Conservation (phyloP, 2,888 invertebrate genomes). For the Ochropacha duplaris region DNA sequence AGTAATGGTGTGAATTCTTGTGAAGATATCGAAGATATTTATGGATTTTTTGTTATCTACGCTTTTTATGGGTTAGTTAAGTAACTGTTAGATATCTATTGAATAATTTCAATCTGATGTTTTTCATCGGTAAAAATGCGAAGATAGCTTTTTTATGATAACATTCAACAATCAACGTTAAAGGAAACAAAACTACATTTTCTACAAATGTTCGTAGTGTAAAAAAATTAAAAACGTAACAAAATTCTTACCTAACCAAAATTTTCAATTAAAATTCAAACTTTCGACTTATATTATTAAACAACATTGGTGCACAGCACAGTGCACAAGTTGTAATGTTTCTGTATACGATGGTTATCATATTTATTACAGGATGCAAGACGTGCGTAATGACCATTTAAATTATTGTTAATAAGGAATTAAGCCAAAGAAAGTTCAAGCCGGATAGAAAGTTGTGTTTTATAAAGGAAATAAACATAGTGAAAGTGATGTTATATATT, state of each 20-base stretch:
- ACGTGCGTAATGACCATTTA: not conserved
- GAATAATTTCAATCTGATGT: not conserved
- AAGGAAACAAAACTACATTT: too few species aligned
- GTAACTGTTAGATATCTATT: too few species aligned
- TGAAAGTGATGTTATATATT: conserved; percentile 14
- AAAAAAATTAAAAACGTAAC: not conserved
- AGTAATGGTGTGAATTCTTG: too few species aligned
- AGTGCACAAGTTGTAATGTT: too few species aligned
- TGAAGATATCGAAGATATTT: too few species aligned
- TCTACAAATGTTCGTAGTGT: not conserved
- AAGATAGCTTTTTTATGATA: not conserved
- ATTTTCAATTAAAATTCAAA: not conserved
- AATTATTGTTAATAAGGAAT: not conserved
- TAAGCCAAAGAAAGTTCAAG: conserved; percentile 10
- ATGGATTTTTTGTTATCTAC: not conserved
- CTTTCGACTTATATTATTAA: not conserved
- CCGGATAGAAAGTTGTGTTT: conserved; percentile 30
- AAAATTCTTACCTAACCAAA: not conserved
- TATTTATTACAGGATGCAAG: not conserved
- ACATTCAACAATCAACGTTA: too few species aligned
- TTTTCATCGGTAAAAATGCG: not conserved
- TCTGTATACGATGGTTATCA: too few species aligned
- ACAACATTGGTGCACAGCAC: not conserved
- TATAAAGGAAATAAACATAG: conserved; percentile 8
- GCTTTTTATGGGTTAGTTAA: not conserved